Base-by-base conservation (phyloP, 2,797 vertebrate genomes). In the Brachymystax lenok region DNA sequence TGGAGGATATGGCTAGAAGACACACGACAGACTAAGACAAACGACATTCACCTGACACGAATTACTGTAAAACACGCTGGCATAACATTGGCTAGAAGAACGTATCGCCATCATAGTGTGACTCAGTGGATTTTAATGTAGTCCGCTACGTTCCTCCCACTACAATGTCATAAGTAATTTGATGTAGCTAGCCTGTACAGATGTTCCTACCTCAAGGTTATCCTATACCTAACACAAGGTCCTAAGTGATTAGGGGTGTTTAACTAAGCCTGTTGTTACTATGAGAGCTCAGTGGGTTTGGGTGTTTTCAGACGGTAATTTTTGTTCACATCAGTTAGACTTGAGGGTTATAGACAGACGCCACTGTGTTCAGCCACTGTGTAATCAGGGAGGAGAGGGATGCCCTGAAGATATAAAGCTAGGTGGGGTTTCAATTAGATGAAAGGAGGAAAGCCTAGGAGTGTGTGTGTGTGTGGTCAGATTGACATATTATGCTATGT, bases 281-380 rank as follows among this genome's bases (percentile, higher is more conserved):
- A 7, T 21, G 54, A 63, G 52, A 69, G 24, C 30, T 54, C 21
- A 67, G 73, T n/a, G 35, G 19, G 75, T 71, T 70, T 17, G 71
- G 50, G 21, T 71, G 24, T 19, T 52, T 52, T 70, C 59, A n/a
- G 16, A 52, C 24, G 82, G 79, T 74, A 74, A 73, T 77, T 74
- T 73, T 78, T 77, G 74, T 77, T 68, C 68, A 46, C 40, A 46
- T 46, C 40, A 46, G 40, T 46, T 46, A 13, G 40, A 46, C 40
- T 46, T 46, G 40, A 46, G 40, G 40, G 40, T 46, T 46, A 61
- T 12, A 56, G 68, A 69, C 63, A 28, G 52, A 5, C 75, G 69
- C 63, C 2, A 68, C 51, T 73, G 70, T 14, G 66, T 54, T 51
- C 14, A 21, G 4, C 50, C 1, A 21, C 17, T 27, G 33, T 50